Conservation (phyloP, 1,140 invertebrate species). For the Mactra quadrangularis region DNA sequence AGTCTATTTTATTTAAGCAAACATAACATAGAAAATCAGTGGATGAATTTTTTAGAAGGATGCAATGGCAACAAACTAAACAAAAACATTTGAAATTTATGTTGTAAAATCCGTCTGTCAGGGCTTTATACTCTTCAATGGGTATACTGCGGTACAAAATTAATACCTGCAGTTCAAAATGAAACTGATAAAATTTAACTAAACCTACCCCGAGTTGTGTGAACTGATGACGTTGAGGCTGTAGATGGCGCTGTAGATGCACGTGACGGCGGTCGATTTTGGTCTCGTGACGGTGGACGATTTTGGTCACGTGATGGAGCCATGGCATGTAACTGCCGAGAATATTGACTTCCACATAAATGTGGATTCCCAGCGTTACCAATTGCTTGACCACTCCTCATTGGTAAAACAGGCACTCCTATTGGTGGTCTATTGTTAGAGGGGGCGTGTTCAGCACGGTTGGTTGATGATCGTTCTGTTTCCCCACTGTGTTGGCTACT, state of each 20-base stretch:
- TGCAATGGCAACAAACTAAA: no score
- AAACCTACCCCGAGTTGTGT: conserved; percentile 35
- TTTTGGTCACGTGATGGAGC: conserved; percentile 9
- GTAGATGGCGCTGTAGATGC: conserved; percentile 48
- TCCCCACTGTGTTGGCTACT: conserved; percentile 1
- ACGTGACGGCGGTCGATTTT: conserved; percentile 23
- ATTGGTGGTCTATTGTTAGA: conserved; percentile 16
- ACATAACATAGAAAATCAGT: no score
- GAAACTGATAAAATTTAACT: neutral
- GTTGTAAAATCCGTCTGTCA: no score
- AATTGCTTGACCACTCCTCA: conserved; percentile 40
- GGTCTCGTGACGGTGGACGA: neutral
- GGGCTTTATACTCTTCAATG: no score
- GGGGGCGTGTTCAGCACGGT: neutral
- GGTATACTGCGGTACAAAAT: no score
- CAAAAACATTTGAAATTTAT: no score
- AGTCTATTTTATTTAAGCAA: no score
- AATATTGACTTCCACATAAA: neutral
- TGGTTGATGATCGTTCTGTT: neutral
- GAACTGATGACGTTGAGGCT: conserved; percentile 36
- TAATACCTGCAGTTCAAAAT: neutral
- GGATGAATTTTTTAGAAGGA: no score
- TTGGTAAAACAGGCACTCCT: conserved; percentile 46
- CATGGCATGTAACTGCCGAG: neutral
- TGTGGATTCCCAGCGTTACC: conserved; percentile 6